Evolutionary conservation across 2,113 vertebrate genomes (phyloP).

Genomic region (Saccopteryx bilineata): DNA sequence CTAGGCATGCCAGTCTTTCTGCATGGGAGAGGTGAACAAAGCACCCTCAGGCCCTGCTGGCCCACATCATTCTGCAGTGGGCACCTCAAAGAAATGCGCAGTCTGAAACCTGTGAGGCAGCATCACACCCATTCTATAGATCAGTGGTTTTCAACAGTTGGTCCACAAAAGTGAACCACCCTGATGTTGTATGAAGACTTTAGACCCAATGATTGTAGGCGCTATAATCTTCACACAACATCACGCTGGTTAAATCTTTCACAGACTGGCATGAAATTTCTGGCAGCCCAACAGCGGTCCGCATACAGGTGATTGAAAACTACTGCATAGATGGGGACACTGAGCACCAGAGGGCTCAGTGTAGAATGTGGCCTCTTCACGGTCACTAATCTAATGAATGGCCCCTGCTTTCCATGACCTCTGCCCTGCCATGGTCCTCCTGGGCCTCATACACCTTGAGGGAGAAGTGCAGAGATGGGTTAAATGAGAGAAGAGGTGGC

Average conservation of each 20-base stretch:
- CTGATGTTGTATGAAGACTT: too few species aligned
- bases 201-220: too few species aligned
- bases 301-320: too few species aligned
- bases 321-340: not conserved
- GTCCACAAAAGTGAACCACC: too few species aligned
- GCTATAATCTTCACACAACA: too few species aligned
- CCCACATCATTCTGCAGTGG: not conserved
- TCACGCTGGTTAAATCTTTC: too few species aligned
- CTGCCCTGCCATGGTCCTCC: not conserved
- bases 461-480: not conserved
- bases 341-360: not conserved
- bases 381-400: not conserved
- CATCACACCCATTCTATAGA: not conserved
- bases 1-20: not conserved
- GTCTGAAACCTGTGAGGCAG: too few species aligned
- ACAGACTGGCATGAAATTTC: too few species aligned
- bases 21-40: not conserved
- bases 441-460: not conserved
- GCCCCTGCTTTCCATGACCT: not conserved
- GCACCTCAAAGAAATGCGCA: not conserved
- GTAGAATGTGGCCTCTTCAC: not conserved
- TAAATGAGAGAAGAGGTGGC: not conserved
- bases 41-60: not conserved
- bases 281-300: too few species aligned
- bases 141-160: too few species aligned